Percentiles rank a stretch among this genome's conserved stretches.
phyloP scores from a whole-genome alignment of 2,797 vertebrate species.

The Darevskia mixta region DNA sequence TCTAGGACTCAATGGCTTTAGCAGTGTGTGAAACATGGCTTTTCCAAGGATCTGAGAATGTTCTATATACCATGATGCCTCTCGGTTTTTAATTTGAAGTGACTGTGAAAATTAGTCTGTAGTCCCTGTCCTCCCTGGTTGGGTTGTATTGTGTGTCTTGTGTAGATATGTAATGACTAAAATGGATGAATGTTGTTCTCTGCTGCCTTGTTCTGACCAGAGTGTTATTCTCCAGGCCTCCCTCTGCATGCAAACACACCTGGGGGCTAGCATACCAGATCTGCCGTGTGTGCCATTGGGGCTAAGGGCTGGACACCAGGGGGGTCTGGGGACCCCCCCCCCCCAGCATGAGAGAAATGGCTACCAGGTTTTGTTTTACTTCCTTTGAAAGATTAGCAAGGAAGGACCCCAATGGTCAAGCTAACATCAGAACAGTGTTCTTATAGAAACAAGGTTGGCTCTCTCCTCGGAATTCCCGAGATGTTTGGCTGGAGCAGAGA shows the following conservation, averaged over 20 bases:
- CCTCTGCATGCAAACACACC: background rate
- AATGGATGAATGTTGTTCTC: conserved; percentile 8
- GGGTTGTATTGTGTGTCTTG: too few relatives aligned
- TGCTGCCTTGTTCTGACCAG: conserved; percentile 7
- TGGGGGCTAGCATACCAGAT: background rate
- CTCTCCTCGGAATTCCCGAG: background rate
- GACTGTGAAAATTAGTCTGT: too few relatives aligned
- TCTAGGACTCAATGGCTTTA: too few relatives aligned
- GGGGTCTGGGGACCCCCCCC: too few relatives aligned
- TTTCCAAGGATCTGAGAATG: too few relatives aligned
- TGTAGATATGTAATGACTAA: too few relatives aligned
- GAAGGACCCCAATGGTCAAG: too few relatives aligned
- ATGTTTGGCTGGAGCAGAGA: background rate
- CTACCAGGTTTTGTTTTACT: background rate
- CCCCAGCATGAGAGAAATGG: background rate
- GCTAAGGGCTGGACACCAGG: background rate
- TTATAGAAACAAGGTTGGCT: background rate
- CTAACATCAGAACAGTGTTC: background rate
- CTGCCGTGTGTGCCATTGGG: background rate
- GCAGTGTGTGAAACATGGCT: too few relatives aligned
- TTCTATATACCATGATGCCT: too few relatives aligned
- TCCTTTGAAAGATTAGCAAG: background rate
- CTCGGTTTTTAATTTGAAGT: too few relatives aligned
- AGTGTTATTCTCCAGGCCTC: background rate
- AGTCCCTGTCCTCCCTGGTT: too few relatives aligned